Conservation (phyloP, 2,888 invertebrate genomes). For the Tachina grossa region DNA sequence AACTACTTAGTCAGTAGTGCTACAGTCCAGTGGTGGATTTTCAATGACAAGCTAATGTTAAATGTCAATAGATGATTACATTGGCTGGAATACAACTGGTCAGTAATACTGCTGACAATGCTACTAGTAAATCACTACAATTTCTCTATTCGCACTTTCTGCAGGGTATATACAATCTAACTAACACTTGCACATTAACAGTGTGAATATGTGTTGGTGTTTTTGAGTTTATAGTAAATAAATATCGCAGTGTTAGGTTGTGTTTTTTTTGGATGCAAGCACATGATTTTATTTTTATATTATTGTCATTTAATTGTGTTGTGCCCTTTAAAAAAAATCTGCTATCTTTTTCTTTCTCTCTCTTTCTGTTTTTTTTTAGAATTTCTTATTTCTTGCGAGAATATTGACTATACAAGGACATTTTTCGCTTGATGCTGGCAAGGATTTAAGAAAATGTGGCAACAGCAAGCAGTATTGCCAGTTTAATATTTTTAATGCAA, state of each 20-base stretch:
- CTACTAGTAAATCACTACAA: too few relatives aligned
- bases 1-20: too few relatives aligned
- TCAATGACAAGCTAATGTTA: too few relatives aligned
- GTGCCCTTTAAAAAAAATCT: neutral
- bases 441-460: neutral
- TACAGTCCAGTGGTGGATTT: too few relatives aligned
- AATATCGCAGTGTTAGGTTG: neutral
- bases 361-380: neutral
- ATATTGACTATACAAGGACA: conserved; percentile 36
- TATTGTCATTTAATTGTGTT: conserved; percentile 59
- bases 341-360: neutral
- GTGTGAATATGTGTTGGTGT: conserved; percentile 5
- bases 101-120: too few relatives aligned
- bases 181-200: neutral
- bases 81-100: too few relatives aligned
- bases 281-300: conserved; percentile 40
- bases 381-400: neutral
- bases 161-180: neutral
- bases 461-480: neutral
- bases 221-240: conserved; percentile 15
- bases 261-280: neutral
- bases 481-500: too few relatives aligned
- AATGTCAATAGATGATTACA: too few relatives aligned
- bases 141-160: too few relatives aligned
- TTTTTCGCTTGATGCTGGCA: conserved; percentile 20